Percentiles rank a stretch among this genome's conserved stretches.
phyloP scores from a whole-genome alignment of 2,113 vertebrate genomes.

The Salvator merianae region DNA sequence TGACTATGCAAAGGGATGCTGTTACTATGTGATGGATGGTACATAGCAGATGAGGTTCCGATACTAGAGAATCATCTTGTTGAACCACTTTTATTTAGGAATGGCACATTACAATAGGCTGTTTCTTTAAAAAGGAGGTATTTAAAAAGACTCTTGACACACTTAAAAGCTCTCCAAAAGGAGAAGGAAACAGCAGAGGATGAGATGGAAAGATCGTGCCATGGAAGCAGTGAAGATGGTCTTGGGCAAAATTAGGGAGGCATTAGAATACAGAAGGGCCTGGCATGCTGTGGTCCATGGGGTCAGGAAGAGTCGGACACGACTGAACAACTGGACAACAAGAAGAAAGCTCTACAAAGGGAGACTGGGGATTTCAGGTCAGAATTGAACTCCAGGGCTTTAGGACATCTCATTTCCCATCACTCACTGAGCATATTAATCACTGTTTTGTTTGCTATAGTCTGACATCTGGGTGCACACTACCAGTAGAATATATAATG shows the following conservation, averaged over 20 bases:
- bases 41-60: background rate
- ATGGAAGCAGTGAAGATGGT: no score
- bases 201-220: no score
- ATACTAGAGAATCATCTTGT: background rate
- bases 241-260: no score
- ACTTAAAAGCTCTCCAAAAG: background rate
- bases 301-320: no score
- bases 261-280: no score
- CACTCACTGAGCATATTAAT: background rate
- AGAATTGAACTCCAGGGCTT: background rate
- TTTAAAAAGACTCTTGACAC: background rate
- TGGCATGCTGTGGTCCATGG: no score
- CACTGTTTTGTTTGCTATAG: constrained; percentile 15
- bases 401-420: background rate
- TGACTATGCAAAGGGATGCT: background rate
- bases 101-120: background rate
- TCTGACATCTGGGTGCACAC: constrained; percentile 33
- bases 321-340: no score
- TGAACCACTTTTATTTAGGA: background rate
- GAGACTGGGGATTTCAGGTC: background rate
- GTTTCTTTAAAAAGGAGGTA: background rate
- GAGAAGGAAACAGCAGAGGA: background rate
- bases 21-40: background rate
- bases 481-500: constrained; percentile 39
- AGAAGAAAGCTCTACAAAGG: background rate